These are phyloP conservation scores for Erpobdella octoculata DNA, from an alignment of 2,888 invertebrate species.

Conservation along the genomic window DNA sequence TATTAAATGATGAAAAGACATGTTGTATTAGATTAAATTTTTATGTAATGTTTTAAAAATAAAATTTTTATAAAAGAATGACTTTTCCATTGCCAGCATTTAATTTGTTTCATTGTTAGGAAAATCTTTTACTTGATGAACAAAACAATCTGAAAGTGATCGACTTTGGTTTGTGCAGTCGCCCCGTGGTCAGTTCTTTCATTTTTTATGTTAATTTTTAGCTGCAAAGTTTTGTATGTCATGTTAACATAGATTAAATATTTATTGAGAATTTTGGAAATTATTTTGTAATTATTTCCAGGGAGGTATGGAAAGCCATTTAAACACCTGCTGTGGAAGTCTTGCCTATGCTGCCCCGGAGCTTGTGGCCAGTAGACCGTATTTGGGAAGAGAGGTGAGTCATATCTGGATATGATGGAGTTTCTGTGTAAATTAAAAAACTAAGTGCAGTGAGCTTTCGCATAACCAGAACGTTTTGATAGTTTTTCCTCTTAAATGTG, in stretches of 20 bases:
- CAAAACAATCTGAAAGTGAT: constrained; percentile 69
- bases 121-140: constrained; percentile 69
- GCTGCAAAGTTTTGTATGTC: no score
- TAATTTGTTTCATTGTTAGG: constrained; percentile 58
- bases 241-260: background rate
- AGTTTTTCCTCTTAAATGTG: no score
- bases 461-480: no score
- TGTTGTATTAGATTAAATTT: no score
- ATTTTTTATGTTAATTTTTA: no score
- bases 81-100: no score
- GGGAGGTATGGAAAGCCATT: constrained; percentile 61
- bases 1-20: no score
- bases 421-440: background rate
- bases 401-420: background rate
- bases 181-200: constrained; percentile 50
- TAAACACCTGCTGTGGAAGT: constrained; percentile 67
- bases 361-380: constrained; percentile 54
- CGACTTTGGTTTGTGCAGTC: constrained; percentile 75
- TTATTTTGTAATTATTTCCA: constrained; percentile 35
- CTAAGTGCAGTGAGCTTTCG: background rate
- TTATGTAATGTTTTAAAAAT: no score
- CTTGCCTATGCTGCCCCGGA: constrained; percentile 72
- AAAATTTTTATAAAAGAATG: no score
- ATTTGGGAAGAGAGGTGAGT: constrained; percentile 53
- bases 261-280: background rate